phyloP scores from a whole-genome alignment of 1,140 invertebrate species.

The Heterodera carotae region DNA sequence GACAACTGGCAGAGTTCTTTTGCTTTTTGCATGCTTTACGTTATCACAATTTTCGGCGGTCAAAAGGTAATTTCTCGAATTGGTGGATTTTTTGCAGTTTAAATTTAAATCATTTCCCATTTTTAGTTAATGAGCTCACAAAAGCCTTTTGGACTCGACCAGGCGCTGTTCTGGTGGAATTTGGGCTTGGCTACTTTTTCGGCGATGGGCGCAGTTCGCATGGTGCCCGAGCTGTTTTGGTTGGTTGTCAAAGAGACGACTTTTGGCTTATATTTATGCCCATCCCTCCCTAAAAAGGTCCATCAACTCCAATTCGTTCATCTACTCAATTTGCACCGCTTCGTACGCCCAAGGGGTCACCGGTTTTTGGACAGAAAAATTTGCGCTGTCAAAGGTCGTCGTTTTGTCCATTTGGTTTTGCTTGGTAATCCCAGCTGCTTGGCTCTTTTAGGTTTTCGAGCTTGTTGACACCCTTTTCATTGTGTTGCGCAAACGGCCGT shows the following conservation, averaged over 20 bases:
- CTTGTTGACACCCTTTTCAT: constrained; percentile 63
- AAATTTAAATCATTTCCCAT: constrained; percentile 61
- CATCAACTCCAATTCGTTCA: constrained; percentile 58
- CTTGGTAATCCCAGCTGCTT: constrained; percentile 64
- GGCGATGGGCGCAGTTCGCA: constrained; percentile 71
- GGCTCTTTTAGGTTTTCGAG: constrained; percentile 79
- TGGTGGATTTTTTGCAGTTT: too few relatives aligned
- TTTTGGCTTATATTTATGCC: constrained; percentile 69
- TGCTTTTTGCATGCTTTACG: constrained; percentile 75
- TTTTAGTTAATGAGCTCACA: constrained; percentile 61
- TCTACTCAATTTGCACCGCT: constrained; percentile 64
- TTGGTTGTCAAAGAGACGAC: constrained; percentile 69
- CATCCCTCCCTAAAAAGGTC: constrained; percentile 52
- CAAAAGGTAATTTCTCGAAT: constrained; percentile 68
- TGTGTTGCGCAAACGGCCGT: constrained; percentile 60
- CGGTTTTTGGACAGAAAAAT: constrained; percentile 82
- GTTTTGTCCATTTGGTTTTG: constrained; percentile 83
- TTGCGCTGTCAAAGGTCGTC: constrained; percentile 68
- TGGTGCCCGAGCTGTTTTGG: constrained; percentile 64
- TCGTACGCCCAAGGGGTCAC: constrained; percentile 81
- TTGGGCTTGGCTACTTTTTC: constrained; percentile 85
- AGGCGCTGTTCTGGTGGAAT: constrained; percentile 95
- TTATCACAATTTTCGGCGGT: constrained; percentile 87
- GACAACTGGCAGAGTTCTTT: constrained; percentile 91
- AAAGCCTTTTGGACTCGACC: constrained; percentile 67